phyloP scores from a whole-genome alignment of 2,888 invertebrate genomes.

The Sesamia inferens region DNA sequence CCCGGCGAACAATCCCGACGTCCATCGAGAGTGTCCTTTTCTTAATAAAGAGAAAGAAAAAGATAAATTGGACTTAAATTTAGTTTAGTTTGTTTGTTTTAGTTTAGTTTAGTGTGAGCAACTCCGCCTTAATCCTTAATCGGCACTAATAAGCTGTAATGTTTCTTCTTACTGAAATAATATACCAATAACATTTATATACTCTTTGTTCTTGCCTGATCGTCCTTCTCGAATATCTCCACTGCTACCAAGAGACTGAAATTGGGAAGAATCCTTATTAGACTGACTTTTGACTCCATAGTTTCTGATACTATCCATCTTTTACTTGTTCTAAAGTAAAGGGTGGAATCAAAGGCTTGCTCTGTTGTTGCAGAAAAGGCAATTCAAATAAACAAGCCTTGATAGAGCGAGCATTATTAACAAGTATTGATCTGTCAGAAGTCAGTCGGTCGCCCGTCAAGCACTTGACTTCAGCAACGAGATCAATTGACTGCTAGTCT shows the following conservation, averaged over 20 bases:
- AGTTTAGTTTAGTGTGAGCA: no score
- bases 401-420: not conserved
- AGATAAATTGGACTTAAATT: no score
- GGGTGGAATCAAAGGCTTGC: not conserved
- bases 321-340: not conserved
- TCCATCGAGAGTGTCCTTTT: no score
- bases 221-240: not conserved
- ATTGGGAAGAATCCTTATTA: not conserved
- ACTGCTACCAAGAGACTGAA: not conserved
- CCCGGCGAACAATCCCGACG: no score
- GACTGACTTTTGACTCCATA: no score
- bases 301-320: no score
- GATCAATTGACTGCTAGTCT: constrained; percentile 13
- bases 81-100: no score
- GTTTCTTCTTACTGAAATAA: not conserved
- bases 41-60: no score
- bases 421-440: constrained; percentile 11
- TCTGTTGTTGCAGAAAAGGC: not conserved
- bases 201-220: not conserved
- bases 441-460: not conserved
- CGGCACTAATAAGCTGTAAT: not conserved
- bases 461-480: constrained; percentile 16
- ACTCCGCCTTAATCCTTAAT: no score
- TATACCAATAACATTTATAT: not conserved
- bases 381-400: not conserved